Evolutionary conservation across 1,140 invertebrate genomes (phyloP).

Genomic region (Microvelia longipes): DNA sequence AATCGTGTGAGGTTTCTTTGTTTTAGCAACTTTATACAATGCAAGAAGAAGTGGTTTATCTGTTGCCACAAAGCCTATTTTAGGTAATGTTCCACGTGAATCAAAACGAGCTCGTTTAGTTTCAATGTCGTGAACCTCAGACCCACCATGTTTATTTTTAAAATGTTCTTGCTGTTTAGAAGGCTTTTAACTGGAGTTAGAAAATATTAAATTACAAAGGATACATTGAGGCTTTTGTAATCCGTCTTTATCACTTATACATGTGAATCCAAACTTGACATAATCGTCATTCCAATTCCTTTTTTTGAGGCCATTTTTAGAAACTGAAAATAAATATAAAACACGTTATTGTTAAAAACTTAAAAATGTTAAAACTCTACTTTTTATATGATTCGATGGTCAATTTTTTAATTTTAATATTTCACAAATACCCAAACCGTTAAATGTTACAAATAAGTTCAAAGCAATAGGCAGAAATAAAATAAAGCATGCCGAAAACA

Average conservation of each 20-base stretch:
- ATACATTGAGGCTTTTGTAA: constrained; percentile 3
- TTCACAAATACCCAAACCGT: no score
- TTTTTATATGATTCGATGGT: no score
- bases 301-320: not conserved
- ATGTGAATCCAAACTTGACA: not conserved
- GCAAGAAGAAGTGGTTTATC: constrained; percentile 1
- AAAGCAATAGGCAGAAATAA: no score
- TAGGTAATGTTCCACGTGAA: not conserved
- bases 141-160: constrained; percentile 1
- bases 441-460: no score
- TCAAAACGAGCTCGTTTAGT: constrained; percentile 1
- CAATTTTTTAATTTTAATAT: no score
- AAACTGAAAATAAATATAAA: not conserved
- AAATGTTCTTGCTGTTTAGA: constrained; percentile 2
- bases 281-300: constrained; percentile 3
- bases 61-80: not conserved
- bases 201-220: not conserved
- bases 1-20: not conserved
- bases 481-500: no score
- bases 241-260: not conserved
- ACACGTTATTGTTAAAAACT: no score
- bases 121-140: not conserved
- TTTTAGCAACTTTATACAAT: not conserved
- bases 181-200: not conserved
- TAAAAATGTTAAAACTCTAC: no score